Evolutionary conservation across 2,888 invertebrate genomes (phyloP), one percentile per base, ranked within the genome.

Genomic region (Sclerodermus sp.): DNA sequence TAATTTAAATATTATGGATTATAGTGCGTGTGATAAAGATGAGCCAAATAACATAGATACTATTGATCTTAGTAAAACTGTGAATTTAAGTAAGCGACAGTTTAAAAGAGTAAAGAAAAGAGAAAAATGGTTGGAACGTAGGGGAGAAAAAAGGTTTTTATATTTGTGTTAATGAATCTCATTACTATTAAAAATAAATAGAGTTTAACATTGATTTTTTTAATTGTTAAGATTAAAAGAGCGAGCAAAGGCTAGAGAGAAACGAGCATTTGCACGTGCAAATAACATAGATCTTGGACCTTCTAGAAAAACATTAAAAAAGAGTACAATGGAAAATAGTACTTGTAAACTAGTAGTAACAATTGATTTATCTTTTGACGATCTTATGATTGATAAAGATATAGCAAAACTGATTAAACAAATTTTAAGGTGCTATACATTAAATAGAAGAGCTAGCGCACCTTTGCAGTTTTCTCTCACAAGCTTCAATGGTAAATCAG

Each of bases 351-450:
- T 86, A 46, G 83, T 83, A 46, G 82, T 97, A 13, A 89, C 89
- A 13, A 86, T 98, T 60, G 97, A 98, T 75, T 85, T 96, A 70
- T 91, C 93, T 70, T 96, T 94, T 77, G 94, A 95, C 73, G 83
- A 91, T 58, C 80, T 92, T 43, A 98, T 98, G 97, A 88, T 85
- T 55, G 90, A 90, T 58, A 89, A 88, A 78, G 95, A 96, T 74
- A 84, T 95, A 67, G 87, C 86, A 51, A 94, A 94, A 81, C 87
- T 93, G 61, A 87, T 91, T 9, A 94, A 95, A 76, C 97, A 97
- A 80, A 85, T 96, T 61, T 82, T 93, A 58, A 83, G 93, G 46
- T 91, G 95, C 67, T 97, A 98, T 72, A 91, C 96, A 8, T 83
- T 91, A 49, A 97, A 98, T 74, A 83, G 97, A 66, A 82, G 96